phyloP scores from a whole-genome alignment of 2,797 vertebrate genomes.

The Notamacropus eugenii region DNA sequence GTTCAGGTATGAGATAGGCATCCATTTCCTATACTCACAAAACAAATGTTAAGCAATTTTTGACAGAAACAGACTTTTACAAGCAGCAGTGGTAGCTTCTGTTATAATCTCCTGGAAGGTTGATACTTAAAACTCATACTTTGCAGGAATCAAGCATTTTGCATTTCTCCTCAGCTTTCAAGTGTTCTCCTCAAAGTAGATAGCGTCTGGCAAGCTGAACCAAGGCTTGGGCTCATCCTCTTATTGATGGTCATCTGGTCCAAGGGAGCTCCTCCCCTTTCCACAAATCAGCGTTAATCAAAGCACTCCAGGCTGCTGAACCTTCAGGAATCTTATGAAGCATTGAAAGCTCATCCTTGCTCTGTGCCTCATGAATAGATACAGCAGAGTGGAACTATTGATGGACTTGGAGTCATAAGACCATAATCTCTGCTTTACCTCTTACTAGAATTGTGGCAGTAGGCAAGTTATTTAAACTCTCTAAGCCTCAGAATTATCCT shows the following conservation, averaged over 20 bases:
- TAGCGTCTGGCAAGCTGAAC: background rate
- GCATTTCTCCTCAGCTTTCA: background rate
- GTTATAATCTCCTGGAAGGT: background rate
- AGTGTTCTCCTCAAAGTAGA: background rate
- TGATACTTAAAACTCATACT: background rate
- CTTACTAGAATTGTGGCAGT: background rate
- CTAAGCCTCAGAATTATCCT: background rate
- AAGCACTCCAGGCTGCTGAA: background rate
- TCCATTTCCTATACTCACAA: background rate
- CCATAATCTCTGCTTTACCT: background rate
- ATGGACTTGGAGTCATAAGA: background rate
- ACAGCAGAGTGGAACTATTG: too few species aligned
- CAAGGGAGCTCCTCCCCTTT: background rate
- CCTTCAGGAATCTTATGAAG: background rate
- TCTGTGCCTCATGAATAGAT: background rate
- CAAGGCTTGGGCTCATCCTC: background rate
- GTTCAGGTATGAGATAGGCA: background rate
- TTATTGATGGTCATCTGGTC: background rate
- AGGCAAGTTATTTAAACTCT: background rate
- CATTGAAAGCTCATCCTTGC: background rate
- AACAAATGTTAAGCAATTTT: background rate
- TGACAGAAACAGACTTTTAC: background rate
- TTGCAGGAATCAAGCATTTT: background rate
- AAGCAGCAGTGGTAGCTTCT: background rate
- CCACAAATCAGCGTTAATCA: background rate